Base-by-base conservation (phyloP, 2,113 vertebrate species). In the Geococcyx californianus region DNA sequence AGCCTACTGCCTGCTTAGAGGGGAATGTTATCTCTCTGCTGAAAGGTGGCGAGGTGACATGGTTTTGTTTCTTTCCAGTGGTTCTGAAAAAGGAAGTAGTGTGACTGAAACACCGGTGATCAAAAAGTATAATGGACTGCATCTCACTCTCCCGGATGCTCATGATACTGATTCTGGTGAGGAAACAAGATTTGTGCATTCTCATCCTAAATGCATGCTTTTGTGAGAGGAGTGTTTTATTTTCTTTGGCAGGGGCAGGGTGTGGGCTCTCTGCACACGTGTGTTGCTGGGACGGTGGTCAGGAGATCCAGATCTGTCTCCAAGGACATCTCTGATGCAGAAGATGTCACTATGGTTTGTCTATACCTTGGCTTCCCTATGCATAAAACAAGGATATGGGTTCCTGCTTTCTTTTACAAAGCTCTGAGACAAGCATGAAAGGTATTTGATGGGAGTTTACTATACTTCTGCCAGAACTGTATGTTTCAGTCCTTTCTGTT, bases 101-200 rank as follows among this genome's bases (percentile, higher is more conserved):
- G 92, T 98, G 26, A 98, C 98, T 0, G 99, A 99, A 93, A 97
- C 96, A 28, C 96, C 98, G 9, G 52, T 97, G 38, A 97, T 97
- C 95, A 99, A 98, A 74, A 98, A 98, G 83, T 97, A 98, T 86
- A 99, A 99, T 3, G 96, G 98, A 84, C 89, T 99, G 60, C 98
- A 99, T 95, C 99, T 99, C 94, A 98, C 98, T 7, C 98, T 99
- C 19, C 99, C 99, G 0, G 99, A 99, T 89, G 99, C 99, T 94
- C 99, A 99, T 16, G 99, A 99, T 11, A 78, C 97, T 4, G 99
- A 99, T 84, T 99, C 98, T 3, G 98, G 99, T 99, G 93, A 98
- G 98, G 62, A 87, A 77, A 86, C 42, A 58, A 72, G 49, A 67
- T 24, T 13, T 72, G 33, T 88, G 11, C 44, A 72, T 84, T 87